Conservation (phyloP, 1,140 invertebrate species). For the Latrodectus geometricus region DNA sequence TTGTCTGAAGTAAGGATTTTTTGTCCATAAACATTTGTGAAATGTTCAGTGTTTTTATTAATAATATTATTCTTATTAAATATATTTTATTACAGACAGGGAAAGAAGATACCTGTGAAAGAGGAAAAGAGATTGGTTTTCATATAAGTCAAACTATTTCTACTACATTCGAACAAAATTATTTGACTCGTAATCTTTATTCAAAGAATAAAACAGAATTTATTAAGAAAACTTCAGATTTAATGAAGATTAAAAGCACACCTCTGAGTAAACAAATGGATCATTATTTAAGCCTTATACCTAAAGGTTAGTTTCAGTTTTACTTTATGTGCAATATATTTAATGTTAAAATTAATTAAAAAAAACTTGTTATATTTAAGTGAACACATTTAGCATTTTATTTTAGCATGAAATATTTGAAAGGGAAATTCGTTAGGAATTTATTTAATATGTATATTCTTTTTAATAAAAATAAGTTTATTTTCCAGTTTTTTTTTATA, state of each 20-base stretch:
- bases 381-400: too few species aligned
- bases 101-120: too few species aligned
- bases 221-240: not conserved
- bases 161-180: not conserved
- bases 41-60: too few species aligned
- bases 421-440: too few species aligned
- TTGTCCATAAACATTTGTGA: too few species aligned
- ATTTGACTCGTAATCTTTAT: not conserved
- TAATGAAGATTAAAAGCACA: not conserved
- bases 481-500: too few species aligned
- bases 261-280: not conserved
- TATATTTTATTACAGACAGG: too few species aligned
- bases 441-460: too few species aligned
- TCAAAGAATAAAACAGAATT: not conserved
- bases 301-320: not conserved
- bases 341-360: not conserved
- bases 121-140: not conserved
- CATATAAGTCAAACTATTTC: not conserved
- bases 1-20: constrained; percentile 9
- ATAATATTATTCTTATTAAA: too few species aligned
- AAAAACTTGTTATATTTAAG: not conserved
- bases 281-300: not conserved
- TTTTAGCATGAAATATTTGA: too few species aligned
- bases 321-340: not conserved
- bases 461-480: too few species aligned